Base-by-base conservation (phyloP, 2,888 invertebrate genomes). In the Sympetrum striolatum region DNA sequence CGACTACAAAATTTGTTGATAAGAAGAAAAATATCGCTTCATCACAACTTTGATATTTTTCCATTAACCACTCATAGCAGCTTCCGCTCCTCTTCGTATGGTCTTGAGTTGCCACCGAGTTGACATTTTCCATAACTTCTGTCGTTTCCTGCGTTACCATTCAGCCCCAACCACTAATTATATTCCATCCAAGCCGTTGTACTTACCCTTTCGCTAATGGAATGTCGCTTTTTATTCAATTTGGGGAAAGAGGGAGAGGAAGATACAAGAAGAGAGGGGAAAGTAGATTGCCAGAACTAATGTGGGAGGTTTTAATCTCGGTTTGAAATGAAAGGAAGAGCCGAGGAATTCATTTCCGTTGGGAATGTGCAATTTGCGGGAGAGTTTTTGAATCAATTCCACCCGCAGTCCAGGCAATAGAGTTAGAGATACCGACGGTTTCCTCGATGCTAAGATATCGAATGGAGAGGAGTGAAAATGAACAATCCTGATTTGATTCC, bases 311-410 rank as follows among this genome's bases (percentile, higher is more conserved):
- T 60, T 86, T 86, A 86, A 86, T 86, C 58, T 48, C 86, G 60
- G n/a, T 60, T 60, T n/a, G 86, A 37, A 86, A 86, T n/a, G 86
- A 86, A 60, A 86, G 58, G 58, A 86, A 60, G 37, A 35, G 31
- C 58, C 22, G 18, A 58, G 86, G 31, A 60, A 37, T 86, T 58
- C 86, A 64, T 86, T 86, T 86, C 60, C 60, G 35, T 37, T 8
- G 35, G 53, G 86, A 37, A 60, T 60, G 58, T 86, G 86, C 37
- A 86, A 86, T 86, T 86, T 86, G 86, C 39, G 60, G 60, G 86
- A 86, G 58, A 58, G 35, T 64, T 86, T 86, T 35, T 60, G 86
- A 86, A 60, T 37, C 86, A 64, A 86, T 86, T 86, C 58, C 86
- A 86, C 37, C 37, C 60, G 12, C 18, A 48, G 53, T 48, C 48